Evolutionary conservation across 1,140 invertebrate species (phyloP).

Genomic region (Zaprionus nigranus): DNA sequence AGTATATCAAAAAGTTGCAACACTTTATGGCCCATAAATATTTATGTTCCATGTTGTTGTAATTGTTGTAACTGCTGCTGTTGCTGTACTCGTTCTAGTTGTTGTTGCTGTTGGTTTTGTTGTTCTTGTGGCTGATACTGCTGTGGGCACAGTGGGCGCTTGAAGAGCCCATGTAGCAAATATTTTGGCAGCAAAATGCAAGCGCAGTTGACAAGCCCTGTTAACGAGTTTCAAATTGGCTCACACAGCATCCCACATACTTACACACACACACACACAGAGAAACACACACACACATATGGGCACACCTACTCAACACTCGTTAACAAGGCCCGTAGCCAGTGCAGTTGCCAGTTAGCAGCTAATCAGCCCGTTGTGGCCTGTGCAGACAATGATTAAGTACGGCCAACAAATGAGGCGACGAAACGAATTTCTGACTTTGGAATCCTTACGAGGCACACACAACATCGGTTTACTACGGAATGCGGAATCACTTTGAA

Average conservation of each 20-base stretch:
- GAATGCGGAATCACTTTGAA: background rate
- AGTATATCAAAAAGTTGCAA: slow-evolving; percentile 78
- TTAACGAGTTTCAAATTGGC: slow-evolving; percentile 71
- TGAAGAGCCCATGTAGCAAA: slow-evolving; percentile 55
- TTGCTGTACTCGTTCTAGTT: slow-evolving; percentile 42
- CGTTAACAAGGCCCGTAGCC: slow-evolving; percentile 2
- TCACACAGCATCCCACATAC: slow-evolving; percentile 24
- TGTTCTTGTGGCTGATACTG: slow-evolving; percentile 49
- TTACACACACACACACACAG: background rate
- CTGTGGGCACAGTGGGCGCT: slow-evolving; percentile 41
- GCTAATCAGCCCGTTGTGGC: slow-evolving; percentile 47
- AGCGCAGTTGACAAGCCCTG: slow-evolving; percentile 68
- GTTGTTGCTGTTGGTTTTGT: slow-evolving; percentile 19
- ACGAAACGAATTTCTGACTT: background rate
- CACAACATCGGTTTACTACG: background rate
- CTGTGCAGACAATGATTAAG: slow-evolving; percentile 28
- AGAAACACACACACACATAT: background rate
- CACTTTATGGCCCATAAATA: slow-evolving; percentile 81
- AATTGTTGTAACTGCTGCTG: slow-evolving; percentile 49
- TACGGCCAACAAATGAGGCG: slow-evolving; percentile 20
- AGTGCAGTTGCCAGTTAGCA: slow-evolving; percentile 37
- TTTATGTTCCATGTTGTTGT: slow-evolving; percentile 58
- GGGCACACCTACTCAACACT: slow-evolving; percentile 5
- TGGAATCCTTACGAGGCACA: background rate
- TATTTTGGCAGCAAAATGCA: slow-evolving; percentile 78